Conservation (phyloP, 2,888 invertebrate species). For the Synergus umbraculus region DNA sequence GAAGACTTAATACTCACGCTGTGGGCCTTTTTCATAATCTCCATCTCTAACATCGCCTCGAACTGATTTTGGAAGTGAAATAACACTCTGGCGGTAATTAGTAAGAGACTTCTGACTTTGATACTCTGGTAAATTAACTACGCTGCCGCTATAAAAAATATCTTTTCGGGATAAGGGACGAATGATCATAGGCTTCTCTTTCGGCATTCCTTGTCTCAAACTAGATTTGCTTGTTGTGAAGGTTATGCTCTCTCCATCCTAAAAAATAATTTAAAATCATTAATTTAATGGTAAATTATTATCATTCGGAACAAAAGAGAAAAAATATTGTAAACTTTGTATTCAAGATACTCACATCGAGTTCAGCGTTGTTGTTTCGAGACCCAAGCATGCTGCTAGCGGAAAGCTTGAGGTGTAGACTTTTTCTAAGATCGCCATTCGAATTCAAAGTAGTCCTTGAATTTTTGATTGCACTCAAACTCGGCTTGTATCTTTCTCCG, state of each 20-base stretch:
- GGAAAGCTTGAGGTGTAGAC: conserved; percentile 80
- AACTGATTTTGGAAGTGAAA: conserved; percentile 88
- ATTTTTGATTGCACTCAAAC: conserved; percentile 89
- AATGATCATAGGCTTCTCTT: conserved; percentile 84
- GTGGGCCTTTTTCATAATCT: conserved; percentile 82
- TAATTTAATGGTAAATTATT: not conserved
- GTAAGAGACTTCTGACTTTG: conserved; percentile 94
- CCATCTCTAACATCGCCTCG: conserved; percentile 81
- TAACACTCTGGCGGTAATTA: conserved; percentile 93
- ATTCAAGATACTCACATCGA: conserved; percentile 75
- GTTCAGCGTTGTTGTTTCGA: conserved; percentile 81
- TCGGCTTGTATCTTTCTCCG: conserved; percentile 90
- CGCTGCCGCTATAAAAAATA: conserved; percentile 98
- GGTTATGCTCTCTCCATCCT: conserved; percentile 85
- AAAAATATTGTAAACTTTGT: too few relatives aligned
- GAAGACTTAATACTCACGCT: conserved; percentile 79
- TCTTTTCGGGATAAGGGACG: conserved; percentile 96
- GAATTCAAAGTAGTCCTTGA: conserved; percentile 87
- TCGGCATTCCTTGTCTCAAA: conserved; percentile 66
- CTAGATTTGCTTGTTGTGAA: conserved; percentile 79
- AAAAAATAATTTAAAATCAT: conserved; percentile 56
- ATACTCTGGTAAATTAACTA: conserved; percentile 94
- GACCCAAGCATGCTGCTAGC: conserved; percentile 81
- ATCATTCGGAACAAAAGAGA: too few relatives aligned
- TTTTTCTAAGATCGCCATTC: conserved; percentile 86